A percentile compares a stretch with the other conserved stretches of the same genome.
phyloP scores from a whole-genome alignment of 64 coral and sea anemone genomes.

The Pocillopora verrucosa region DNA sequence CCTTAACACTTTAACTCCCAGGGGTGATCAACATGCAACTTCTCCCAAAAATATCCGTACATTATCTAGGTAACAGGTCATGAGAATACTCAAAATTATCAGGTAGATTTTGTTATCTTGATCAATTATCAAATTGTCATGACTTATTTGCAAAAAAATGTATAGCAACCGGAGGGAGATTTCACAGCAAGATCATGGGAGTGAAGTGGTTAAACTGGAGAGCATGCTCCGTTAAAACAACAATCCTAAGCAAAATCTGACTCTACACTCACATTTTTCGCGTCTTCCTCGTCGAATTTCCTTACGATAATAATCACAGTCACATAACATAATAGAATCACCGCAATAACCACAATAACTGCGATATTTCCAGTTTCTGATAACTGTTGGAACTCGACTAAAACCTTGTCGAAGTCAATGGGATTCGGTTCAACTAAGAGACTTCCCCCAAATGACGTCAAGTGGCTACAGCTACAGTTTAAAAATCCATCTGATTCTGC shows the following conservation, averaged over 20 bases:
- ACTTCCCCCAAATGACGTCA: slow-evolving; percentile 54
- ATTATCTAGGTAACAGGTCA: too few relatives aligned
- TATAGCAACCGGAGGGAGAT: too few relatives aligned
- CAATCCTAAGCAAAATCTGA: not conserved
- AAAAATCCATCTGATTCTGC: not conserved
- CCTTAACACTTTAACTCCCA: too few relatives aligned
- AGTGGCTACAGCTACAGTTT: slow-evolving; percentile 44
- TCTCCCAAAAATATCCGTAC: too few relatives aligned
- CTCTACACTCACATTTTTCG: slow-evolving; percentile 21
- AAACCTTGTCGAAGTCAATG: slow-evolving; percentile 59
- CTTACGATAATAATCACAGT: slow-evolving; percentile 25
- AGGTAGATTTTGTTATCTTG: too few relatives aligned
- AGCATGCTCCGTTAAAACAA: too few relatives aligned
- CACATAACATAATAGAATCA: slow-evolving; percentile 32
- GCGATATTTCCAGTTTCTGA: slow-evolving; percentile 45
- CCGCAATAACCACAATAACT: slow-evolving; percentile 27
- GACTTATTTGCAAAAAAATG: too few relatives aligned
- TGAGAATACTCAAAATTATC: too few relatives aligned
- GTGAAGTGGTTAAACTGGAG: too few relatives aligned
- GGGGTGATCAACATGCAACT: too few relatives aligned
- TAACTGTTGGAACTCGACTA: slow-evolving; percentile 17
- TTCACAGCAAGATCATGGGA: too few relatives aligned
- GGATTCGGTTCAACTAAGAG: slow-evolving; percentile 48
- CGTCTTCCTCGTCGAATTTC: slow-evolving; percentile 27
- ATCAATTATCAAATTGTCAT: too few relatives aligned